Evolutionary conservation across 23 tunicate genomes (phyloP), one percentile per base, ranked within the genome.

Genomic region (Halocynthia roretzi): DNA sequence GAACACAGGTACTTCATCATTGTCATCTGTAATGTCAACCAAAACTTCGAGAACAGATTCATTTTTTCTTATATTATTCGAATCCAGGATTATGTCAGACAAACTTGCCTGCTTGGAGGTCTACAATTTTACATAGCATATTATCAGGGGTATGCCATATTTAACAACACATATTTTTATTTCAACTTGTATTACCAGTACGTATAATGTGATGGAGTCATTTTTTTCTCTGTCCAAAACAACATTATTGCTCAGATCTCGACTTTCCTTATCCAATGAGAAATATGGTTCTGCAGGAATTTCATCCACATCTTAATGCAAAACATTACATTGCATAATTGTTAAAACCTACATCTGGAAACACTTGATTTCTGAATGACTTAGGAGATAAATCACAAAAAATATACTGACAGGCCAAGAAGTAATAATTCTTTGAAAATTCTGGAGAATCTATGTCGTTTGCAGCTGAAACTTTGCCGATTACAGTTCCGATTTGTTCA

Each of bases 1-100:
- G 56, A 87, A 87, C 48, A 54, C 54, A 8, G 93, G 93, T 8
- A 86, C 56, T 55, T 82, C 82, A 53, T 87, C 93, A 72, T 87
- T 87, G 0, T 70, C 65, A 62, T 87, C 93, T 5, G 6, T 14
- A 40, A 87, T 68, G 52, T 23, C 54, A 15, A 87, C 60, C 5
- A 58, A 15, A n/a, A 82, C 93, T 56, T 61, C 81, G 11, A 82
- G 70, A 52, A 81, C 52, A 5, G 77, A 31, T 31, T 31, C 2
- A 31, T 31, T 31, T 31, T 60, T 60, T 4, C 64, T 4, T 15
- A 15, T 17, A 60, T 60, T 15, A 17, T 15, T 60, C 64, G n/a
- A 60, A 15, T 15, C n/a, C 64, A 60, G 64, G 64, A 15, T 17
- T 17, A 60, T 15, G 17, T 60, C 64, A 60, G 64, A 15, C 64